A percentile compares a stretch with the other conserved stretches of the same genome.
phyloP scores from a whole-genome alignment of 2,113 vertebrate genomes.

The Syngnathus floridae region DNA sequence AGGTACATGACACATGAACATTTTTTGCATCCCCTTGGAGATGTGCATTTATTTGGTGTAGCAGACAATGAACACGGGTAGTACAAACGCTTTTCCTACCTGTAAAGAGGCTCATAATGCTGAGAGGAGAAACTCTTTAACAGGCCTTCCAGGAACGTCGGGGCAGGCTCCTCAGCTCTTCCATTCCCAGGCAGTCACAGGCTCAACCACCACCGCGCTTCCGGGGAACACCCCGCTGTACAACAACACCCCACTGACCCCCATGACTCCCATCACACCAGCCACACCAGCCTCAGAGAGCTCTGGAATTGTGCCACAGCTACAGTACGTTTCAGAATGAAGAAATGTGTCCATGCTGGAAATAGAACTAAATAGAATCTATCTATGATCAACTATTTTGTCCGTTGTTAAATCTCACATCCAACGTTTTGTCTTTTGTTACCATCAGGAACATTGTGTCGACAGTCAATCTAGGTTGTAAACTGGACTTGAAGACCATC shows the following conservation, averaged over 20 bases:
- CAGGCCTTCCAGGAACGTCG: constrained; percentile 74
- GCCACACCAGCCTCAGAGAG: constrained; percentile 92
- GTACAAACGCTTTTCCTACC: background rate
- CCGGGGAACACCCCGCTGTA: constrained; percentile 90
- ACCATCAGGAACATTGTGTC: constrained; percentile 91
- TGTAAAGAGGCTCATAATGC: background rate
- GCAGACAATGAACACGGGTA: background rate
- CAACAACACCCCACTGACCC: constrained; percentile 84
- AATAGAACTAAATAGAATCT: background rate
- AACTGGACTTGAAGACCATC: constrained; percentile 97
- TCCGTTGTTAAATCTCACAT: background rate
- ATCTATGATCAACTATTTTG: background rate
- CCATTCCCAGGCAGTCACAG: constrained; percentile 82
- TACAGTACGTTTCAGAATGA: constrained; percentile 78
- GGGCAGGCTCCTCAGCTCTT: constrained; percentile 93
- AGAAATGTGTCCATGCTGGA: no score
- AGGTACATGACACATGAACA: constrained; percentile 32
- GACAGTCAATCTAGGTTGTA: constrained; percentile 97
- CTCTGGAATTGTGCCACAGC: constrained; percentile 95
- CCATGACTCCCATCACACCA: constrained; percentile 95
- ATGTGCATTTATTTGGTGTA: background rate
- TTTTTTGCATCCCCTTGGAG: background rate
- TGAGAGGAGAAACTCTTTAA: background rate
- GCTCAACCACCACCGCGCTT: constrained; percentile 83
- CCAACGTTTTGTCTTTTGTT: background rate